Conservation (phyloP, 23 tunicate genomes). For the Ascidia mentula region DNA sequence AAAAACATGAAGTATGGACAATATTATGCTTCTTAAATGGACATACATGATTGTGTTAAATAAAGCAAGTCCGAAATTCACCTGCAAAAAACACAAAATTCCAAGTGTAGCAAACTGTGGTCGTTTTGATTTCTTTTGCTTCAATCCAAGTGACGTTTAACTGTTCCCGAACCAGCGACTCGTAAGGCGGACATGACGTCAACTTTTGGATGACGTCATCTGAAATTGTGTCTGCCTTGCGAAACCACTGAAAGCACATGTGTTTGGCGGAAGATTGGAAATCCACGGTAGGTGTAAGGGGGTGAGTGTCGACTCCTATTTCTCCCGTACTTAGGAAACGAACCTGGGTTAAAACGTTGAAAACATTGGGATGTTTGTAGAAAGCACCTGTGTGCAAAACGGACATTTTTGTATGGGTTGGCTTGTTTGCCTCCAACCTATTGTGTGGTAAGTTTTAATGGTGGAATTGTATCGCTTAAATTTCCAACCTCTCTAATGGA, state of each 20-base stretch:
- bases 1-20: too few relatives aligned
- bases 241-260: slow-evolving; percentile 57
- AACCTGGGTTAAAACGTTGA: slow-evolving; percentile 6
- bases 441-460: too few relatives aligned
- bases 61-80: too few relatives aligned
- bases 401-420: too few relatives aligned
- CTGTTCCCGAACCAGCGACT: background rate
- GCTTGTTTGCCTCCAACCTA: too few relatives aligned
- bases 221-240: background rate
- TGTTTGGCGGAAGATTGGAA: background rate
- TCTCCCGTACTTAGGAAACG: slow-evolving; percentile 30
- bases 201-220: background rate
- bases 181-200: slow-evolving; percentile 31
- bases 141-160: background rate
- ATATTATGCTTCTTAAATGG: too few relatives aligned
- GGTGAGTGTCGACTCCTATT: slow-evolving; percentile 30
- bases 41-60: too few relatives aligned
- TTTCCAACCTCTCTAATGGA: too few relatives aligned
- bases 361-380: too few relatives aligned
- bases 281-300: slow-evolving; percentile 24
- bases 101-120: slow-evolving; percentile 43
- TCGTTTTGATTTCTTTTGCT: background rate
- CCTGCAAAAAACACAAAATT: slow-evolving; percentile 21
- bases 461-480: too few relatives aligned
- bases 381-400: too few relatives aligned